Base-by-base conservation (phyloP, 1,140 invertebrate genomes). In the Chironomus tepperi region DNA sequence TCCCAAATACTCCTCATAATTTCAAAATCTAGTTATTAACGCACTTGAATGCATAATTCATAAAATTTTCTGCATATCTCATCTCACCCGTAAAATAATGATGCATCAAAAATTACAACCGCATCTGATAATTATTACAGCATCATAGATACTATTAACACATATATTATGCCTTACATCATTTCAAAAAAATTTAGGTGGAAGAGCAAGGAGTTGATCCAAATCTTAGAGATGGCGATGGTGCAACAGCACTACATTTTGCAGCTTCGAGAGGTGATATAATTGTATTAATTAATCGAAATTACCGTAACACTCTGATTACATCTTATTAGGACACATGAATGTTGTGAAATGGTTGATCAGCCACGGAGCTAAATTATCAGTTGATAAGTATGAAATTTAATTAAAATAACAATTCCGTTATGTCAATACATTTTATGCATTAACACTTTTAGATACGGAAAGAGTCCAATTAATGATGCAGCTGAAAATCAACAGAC, bases 401-500 rank as follows among this genome's bases (percentile, higher is more conserved):
- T 12, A 34, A 57, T 57, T 57, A 57, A 10, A 57, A 57, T 57
- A 15, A 57, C 5, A n/a, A 5, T n/a, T n/a, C 12, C 5, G 47
- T 47, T 15, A 57, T 12, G 47, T 5, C 5, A 57, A 5, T 1
- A 57, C 12, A 57, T 15, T 57, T 57, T 15, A 1, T 47, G 8
- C 8, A n/a, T 47, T 47, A 5, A 15, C n/a, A 1, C 15, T 57
- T 57, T 57, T 57, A 57, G 47, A 70, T 91, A 90, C 77, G 93
- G 93, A 70, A 94, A 94, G 80, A 93, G 91, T 79, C 93, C 93
- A 1, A 89, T 95, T 24, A 93, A 95, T 79, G 93, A 94, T 81
- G 94, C 93, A 0, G 93, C 92, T 19, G 93, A 96, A 79, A 92
- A 94, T 79, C 91, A 94, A 79, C 92, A 96, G 78, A 87, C 93